Percentiles rank a stretch among this genome's conserved stretches.
Evolutionary conservation across 1,140 invertebrate species (phyloP).

Genomic region (Drosophila kohkoa): DNA sequence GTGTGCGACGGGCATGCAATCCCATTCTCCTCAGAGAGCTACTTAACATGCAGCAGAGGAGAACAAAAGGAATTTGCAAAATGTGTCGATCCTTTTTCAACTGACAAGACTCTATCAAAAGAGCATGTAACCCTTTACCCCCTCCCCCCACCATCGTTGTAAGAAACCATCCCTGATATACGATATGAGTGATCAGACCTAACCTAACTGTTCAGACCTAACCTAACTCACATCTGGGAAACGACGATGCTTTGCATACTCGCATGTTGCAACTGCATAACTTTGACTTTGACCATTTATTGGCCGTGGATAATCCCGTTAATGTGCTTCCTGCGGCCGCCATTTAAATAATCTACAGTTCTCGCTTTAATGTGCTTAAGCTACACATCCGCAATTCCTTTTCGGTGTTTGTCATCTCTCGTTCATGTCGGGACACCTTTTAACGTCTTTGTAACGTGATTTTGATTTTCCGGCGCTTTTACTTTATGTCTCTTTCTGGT

Average conservation of each 20-base stretch:
- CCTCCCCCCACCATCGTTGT: not conserved
- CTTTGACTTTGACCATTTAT: slow-evolving; percentile 59
- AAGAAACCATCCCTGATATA: slow-evolving; percentile 16
- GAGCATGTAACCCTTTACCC: slow-evolving; percentile 41
- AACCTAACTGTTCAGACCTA: slow-evolving; percentile 4
- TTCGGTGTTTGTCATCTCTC: not conserved
- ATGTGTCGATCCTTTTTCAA: slow-evolving; percentile 36
- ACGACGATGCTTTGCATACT: slow-evolving; percentile 60
- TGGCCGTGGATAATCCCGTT: slow-evolving; percentile 76
- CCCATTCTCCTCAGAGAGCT: slow-evolving; percentile 49
- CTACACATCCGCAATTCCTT: slow-evolving; percentile 38
- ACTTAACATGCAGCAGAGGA: slow-evolving; percentile 57
- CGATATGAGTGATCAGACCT: not conserved
- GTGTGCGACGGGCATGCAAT: slow-evolving; percentile 8
- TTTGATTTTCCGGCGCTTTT: slow-evolving; percentile 42
- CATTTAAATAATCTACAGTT: slow-evolving; percentile 81
- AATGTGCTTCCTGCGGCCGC: slow-evolving; percentile 70
- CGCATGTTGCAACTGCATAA: not conserved
- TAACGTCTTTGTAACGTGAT: slow-evolving; percentile 30
- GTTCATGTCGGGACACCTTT: slow-evolving; percentile 21
- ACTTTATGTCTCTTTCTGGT: slow-evolving; percentile 21
- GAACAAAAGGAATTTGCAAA: slow-evolving; percentile 54
- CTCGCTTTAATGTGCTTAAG: slow-evolving; percentile 78
- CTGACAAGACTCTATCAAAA: slow-evolving; percentile 26
- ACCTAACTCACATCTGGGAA: not conserved